These are phyloP conservation scores for Trichomycterus rosablanca DNA, from an alignment of 2,113 vertebrate genomes.

Conservation along the genomic window DNA sequence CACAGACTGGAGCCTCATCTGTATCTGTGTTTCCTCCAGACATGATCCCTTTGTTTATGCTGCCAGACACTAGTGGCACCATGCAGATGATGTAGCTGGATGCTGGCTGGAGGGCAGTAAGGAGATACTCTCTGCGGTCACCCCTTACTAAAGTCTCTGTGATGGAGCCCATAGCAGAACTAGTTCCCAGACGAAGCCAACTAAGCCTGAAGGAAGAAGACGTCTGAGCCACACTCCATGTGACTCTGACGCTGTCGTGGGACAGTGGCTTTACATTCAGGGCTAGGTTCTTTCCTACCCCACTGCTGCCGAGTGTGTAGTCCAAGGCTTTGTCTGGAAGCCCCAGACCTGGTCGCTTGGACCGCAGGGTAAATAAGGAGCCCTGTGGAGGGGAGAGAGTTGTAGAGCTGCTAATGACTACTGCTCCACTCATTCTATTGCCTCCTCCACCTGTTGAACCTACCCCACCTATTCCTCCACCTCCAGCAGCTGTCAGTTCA, in stretches of 20 bases:
- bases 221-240: constrained; percentile 79
- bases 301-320: constrained; percentile 77
- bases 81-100: constrained; percentile 89
- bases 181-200: constrained; percentile 82
- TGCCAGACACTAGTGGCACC: constrained; percentile 75
- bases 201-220: constrained; percentile 82
- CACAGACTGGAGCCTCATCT: constrained; percentile 80
- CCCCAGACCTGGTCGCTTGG: constrained; percentile 77
- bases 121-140: constrained; percentile 82
- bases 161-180: constrained; percentile 79
- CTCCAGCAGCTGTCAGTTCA: constrained; percentile 59
- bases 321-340: constrained; percentile 79
- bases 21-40: constrained; percentile 68
- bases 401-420: constrained; percentile 62
- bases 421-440: constrained; percentile 51
- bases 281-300: constrained; percentile 77
- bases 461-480: constrained; percentile 49
- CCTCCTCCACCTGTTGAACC: constrained; percentile 37
- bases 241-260: constrained; percentile 81
- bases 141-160: constrained; percentile 88
- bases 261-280: constrained; percentile 84
- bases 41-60: constrained; percentile 65
- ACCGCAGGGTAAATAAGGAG: constrained; percentile 82
- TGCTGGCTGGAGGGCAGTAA: constrained; percentile 79
- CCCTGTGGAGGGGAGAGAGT: constrained; percentile 82